Evolutionary conservation across 1,140 invertebrate species (phyloP).

Genomic region (Drosophila athabasca): DNA sequence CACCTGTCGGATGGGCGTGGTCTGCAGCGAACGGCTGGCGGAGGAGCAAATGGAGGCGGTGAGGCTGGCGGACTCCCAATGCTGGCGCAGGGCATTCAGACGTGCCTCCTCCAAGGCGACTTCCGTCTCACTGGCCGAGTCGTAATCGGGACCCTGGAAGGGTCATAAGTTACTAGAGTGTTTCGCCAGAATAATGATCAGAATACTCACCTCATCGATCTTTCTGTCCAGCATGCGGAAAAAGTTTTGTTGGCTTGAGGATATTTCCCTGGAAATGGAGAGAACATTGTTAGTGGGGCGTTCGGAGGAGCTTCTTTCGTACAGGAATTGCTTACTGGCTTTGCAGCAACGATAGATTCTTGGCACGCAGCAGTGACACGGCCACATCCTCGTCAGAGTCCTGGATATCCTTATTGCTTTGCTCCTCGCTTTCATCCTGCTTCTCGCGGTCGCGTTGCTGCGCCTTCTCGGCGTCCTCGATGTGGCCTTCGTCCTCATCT

Average conservation of each 20-base stretch:
- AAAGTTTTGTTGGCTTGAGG: constrained; percentile 93
- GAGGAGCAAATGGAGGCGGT: constrained; percentile 84
- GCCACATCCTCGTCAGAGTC: constrained; percentile 82
- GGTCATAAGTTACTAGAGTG: no score
- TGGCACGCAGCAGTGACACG: constrained; percentile 80
- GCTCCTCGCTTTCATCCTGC: constrained; percentile 76
- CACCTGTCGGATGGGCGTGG: constrained; percentile 77
- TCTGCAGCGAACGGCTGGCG: constrained; percentile 81
- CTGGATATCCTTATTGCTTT: constrained; percentile 82
- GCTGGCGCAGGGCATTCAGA: constrained; percentile 85
- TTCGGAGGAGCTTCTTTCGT: no score
- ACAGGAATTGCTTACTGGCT: constrained; percentile 76
- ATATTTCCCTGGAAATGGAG: constrained; percentile 89
- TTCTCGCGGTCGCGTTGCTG: constrained; percentile 80
- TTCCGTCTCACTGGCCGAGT: constrained; percentile 87
- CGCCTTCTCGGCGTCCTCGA: constrained; percentile 78
- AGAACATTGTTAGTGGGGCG: constrained; percentile 7
- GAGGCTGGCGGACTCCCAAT: constrained; percentile 87
- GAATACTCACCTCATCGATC: constrained; percentile 90
- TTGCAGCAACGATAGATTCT: constrained; percentile 81
- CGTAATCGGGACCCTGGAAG: constrained; percentile 89
- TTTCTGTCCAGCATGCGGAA: constrained; percentile 96
- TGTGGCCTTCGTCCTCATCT: constrained; percentile 83
- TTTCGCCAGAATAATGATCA: no score
- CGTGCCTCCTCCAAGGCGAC: constrained; percentile 86